Conservation (phyloP, 2,113 vertebrate species). For the Lamprologus speciosus region DNA sequence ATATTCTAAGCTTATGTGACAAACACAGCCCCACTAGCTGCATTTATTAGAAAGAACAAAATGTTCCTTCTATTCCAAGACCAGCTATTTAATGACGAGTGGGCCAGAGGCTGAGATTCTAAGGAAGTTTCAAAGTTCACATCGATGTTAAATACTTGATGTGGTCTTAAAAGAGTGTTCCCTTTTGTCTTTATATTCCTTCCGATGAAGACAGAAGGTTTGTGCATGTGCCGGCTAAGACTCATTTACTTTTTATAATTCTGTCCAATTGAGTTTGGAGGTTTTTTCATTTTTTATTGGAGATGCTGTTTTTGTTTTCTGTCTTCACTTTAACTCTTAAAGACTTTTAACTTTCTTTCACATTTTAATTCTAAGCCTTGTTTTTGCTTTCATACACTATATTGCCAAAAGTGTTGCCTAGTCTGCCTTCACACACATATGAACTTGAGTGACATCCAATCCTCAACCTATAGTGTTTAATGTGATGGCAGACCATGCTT, state of each 20-base stretch:
- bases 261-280: neutral
- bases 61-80: neutral
- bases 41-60: slow-evolving; percentile 30
- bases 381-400: neutral
- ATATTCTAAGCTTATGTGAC: neutral
- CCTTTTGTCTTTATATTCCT: slow-evolving; percentile 9
- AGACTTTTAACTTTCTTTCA: neutral
- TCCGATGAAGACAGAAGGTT: neutral
- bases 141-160: slow-evolving; percentile 46
- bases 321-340: neutral
- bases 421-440: neutral
- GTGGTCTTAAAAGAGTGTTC: slow-evolving; percentile 31
- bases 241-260: neutral
- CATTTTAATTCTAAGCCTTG: neutral
- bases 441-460: neutral
- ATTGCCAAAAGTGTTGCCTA: neutral
- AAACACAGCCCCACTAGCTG: neutral
- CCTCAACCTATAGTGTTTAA: neutral
- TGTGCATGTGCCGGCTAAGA: neutral
- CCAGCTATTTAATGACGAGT: slow-evolving; percentile 17
- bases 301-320: neutral
- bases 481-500: neutral
- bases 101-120: slow-evolving; percentile 17
- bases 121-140: slow-evolving; percentile 27
- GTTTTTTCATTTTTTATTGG: neutral